A percentile compares a stretch with the other conserved stretches of the same genome.
These are phyloP conservation scores for Elmis aenea DNA, from an alignment of 2,888 invertebrate genomes.

Conservation along the genomic window DNA sequence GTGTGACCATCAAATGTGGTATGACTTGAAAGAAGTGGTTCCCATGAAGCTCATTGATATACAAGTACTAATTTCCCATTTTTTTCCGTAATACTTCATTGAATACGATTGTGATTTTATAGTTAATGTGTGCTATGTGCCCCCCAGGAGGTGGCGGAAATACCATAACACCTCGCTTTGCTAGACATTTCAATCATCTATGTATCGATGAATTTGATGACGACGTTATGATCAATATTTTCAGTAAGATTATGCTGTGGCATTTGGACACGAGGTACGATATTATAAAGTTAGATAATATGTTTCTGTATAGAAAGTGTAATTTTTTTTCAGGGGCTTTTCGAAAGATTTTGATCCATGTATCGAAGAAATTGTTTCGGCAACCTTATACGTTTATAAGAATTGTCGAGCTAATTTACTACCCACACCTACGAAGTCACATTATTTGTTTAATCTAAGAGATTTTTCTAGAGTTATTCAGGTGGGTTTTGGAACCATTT, in stretches of 20 bases:
- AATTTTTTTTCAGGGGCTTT: slow-evolving; percentile 66
- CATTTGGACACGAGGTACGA: slow-evolving; percentile 84
- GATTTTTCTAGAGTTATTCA: slow-evolving; percentile 91
- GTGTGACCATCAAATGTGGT: slow-evolving; percentile 88
- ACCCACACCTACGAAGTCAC: slow-evolving; percentile 90
- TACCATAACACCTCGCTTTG: slow-evolving; percentile 77
- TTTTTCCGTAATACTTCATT: slow-evolving; percentile 3
- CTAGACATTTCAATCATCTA: slow-evolving; percentile 79
- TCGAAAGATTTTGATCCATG: slow-evolving; percentile 92
- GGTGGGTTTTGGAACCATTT: slow-evolving; percentile 44
- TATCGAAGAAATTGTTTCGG: slow-evolving; percentile 80
- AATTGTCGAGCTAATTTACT: slow-evolving; percentile 73
- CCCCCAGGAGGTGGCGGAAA: slow-evolving; percentile 74
- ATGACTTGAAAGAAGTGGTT: slow-evolving; percentile 74
- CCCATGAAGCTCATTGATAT: slow-evolving; percentile 80
- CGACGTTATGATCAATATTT: slow-evolving; percentile 75
- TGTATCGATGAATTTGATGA: slow-evolving; percentile 89
- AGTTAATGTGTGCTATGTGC: slow-evolving; percentile 85
- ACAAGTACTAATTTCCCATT: slow-evolving; percentile 51
- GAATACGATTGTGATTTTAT: slow-evolving; percentile 31
- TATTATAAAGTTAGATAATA: neutral
- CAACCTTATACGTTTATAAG: slow-evolving; percentile 84
- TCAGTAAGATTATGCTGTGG: slow-evolving; percentile 88
- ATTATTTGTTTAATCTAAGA: slow-evolving; percentile 90
- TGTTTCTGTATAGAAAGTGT: neutral